phyloP scores from a whole-genome alignment of 2,888 invertebrate species.

The Automeris io region DNA sequence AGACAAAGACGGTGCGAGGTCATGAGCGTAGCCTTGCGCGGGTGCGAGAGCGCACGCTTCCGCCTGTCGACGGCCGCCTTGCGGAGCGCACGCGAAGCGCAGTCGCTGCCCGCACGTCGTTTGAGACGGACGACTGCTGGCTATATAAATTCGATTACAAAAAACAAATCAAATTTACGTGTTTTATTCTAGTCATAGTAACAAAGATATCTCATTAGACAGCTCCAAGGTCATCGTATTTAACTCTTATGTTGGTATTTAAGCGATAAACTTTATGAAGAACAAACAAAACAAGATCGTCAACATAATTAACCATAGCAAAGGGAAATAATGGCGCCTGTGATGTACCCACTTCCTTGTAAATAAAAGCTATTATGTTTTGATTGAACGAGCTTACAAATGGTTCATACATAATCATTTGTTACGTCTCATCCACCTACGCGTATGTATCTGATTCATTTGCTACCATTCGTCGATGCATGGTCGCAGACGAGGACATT shows the following conservation, averaged over 20 bases:
- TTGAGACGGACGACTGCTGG: slow-evolving; percentile 22
- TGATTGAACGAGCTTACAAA: slow-evolving; percentile 27
- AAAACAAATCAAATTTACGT: background rate
- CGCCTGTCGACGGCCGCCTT: slow-evolving; percentile 59
- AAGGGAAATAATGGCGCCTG: slow-evolving; percentile 15
- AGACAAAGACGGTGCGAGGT: slow-evolving; percentile 76
- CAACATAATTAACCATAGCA: slow-evolving; percentile 8
- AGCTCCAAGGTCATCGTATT: background rate
- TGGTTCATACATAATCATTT: slow-evolving; percentile 31
- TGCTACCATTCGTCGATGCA: background rate
- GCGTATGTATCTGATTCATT: slow-evolving; percentile 20
- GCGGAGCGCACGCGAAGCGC: slow-evolving; percentile 37
- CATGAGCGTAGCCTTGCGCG: slow-evolving; percentile 76
- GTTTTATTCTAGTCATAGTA: too few species aligned
- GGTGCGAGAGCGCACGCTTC: slow-evolving; percentile 67
- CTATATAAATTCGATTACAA: background rate
- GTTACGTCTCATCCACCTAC: slow-evolving; percentile 34
- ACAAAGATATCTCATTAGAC: background rate
- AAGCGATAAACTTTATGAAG: slow-evolving; percentile 10
- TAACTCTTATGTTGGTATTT: background rate
- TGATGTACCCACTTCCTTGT: slow-evolving; percentile 22
- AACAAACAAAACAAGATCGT: slow-evolving; percentile 7
- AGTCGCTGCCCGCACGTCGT: slow-evolving; percentile 38
- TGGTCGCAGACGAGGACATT: background rate
- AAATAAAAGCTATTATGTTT: slow-evolving; percentile 26